Evolutionary conservation across 1,140 invertebrate species (phyloP).

Genomic region (Pantala flavescens): DNA sequence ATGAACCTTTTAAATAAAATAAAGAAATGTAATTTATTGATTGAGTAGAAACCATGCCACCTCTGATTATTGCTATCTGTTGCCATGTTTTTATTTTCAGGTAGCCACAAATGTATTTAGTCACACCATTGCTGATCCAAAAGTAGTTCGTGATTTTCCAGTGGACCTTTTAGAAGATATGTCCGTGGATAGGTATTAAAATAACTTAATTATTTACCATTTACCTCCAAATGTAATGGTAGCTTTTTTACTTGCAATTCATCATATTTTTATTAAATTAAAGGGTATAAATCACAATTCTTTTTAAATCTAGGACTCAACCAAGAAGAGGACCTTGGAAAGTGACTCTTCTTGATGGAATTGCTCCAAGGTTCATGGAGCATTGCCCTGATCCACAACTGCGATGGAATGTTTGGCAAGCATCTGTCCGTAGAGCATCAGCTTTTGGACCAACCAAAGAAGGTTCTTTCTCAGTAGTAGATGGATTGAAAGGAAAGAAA

Average conservation of each 20-base stretch:
- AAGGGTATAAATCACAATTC: no score
- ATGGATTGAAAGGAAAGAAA: neutral
- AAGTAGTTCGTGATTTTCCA: constrained; percentile 62
- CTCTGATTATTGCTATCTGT: no score
- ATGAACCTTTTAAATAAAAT: no score
- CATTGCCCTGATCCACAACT: constrained; percentile 66
- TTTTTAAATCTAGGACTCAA: constrained; percentile 34
- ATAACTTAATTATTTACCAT: neutral
- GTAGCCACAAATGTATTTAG: constrained; percentile 49
- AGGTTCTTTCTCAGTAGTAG: neutral
- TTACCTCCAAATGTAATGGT: no score
- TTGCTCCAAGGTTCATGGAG: constrained; percentile 55
- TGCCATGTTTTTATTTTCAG: constrained; percentile 26
- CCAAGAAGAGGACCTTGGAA: constrained; percentile 65
- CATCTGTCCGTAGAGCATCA: constrained; percentile 58
- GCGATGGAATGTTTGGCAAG: constrained; percentile 75
- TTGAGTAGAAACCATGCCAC: no score
- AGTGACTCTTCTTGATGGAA: constrained; percentile 43
- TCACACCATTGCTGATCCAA: constrained; percentile 53
- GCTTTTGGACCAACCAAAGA: constrained; percentile 30
- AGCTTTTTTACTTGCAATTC: no score
- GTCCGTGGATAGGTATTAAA: constrained; percentile 43
- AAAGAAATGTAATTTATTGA: no score
- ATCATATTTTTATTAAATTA: no score
- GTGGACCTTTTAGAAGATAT: constrained; percentile 53